These are phyloP conservation scores for Macrostomum lignano DNA, from an alignment of 1,140 invertebrate species.

Conservation along the genomic window DNA sequence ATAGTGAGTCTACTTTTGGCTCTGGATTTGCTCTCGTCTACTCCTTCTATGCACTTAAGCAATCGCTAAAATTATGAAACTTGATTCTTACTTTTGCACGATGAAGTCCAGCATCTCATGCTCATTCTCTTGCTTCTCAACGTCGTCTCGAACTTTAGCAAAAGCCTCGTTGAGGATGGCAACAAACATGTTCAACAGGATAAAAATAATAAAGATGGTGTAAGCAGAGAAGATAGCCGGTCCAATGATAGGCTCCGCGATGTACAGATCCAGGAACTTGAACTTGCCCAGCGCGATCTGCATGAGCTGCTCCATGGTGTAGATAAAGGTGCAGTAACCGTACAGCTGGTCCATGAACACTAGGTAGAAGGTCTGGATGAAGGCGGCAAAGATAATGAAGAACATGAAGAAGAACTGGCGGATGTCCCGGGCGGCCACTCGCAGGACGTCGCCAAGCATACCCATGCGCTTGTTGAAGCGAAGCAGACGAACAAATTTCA, in stretches of 20 bases:
- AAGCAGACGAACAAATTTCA: constrained; percentile 32
- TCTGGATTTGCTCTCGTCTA: too few relatives aligned
- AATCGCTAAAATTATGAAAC: too few relatives aligned
- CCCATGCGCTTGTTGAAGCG: constrained; percentile 32
- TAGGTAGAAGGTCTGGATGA: constrained; percentile 30
- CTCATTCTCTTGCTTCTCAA: constrained; percentile 1
- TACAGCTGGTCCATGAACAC: constrained; percentile 25
- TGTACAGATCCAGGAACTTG: constrained; percentile 29
- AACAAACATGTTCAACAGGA: constrained; percentile 20
- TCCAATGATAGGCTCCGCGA: constrained; percentile 24
- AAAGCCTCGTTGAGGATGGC: constrained; percentile 6
- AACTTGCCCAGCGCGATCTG: constrained; percentile 34
- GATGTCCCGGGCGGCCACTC: constrained; percentile 14
- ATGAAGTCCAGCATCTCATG: constrained; percentile 2
- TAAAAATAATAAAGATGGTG: constrained; percentile 29
- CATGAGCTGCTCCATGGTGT: constrained; percentile 29
- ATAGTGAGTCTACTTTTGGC: too few relatives aligned
- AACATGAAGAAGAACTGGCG: constrained; percentile 25
- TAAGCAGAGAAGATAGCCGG: constrained; percentile 32
- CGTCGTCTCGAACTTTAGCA: not conserved
- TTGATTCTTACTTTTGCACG: not conserved
- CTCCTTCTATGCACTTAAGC: too few relatives aligned
- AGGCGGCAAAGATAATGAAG: constrained; percentile 23
- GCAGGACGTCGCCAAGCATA: constrained; percentile 21
- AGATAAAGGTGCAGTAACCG: constrained; percentile 29